Percentiles rank a stretch among this genome's conserved stretches.
These are phyloP conservation scores for Papilio glaucus DNA, from an alignment of 1,140 invertebrate genomes.

Conservation along the genomic window DNA sequence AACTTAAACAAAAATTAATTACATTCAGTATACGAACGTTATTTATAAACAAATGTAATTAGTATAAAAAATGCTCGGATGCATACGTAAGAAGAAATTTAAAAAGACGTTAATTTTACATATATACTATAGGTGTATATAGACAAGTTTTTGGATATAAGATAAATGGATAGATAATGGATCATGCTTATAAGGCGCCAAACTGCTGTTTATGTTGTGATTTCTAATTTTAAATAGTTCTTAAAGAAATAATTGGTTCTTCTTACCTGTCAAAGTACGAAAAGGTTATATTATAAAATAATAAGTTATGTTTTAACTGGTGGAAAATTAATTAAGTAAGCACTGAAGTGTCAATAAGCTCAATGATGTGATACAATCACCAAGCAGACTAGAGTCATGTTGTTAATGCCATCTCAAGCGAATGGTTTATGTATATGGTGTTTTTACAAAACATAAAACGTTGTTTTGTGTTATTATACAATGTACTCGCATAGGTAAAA, in stretches of 20 bases:
- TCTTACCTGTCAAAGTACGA: no score
- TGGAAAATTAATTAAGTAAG: no score
- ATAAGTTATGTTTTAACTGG: no score
- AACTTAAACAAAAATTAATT: constrained; percentile 3
- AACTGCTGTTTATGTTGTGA: no score
- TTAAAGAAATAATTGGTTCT: no score
- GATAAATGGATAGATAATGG: no score
- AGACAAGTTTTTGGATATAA: no score
- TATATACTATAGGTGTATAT: no score
- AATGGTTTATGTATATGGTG: background rate
- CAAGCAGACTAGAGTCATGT: background rate
- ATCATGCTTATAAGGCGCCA: no score
- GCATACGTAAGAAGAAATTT: background rate
- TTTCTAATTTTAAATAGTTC: no score
- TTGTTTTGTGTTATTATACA: constrained; percentile 29
- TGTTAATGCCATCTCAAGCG: background rate
- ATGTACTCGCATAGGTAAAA: constrained; percentile 60
- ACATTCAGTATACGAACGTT: background rate
- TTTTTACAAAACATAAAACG: constrained; percentile 19
- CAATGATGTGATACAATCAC: background rate
- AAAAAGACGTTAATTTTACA: background rate
- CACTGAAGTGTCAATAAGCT: background rate
- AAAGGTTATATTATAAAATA: no score
- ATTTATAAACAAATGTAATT: constrained; percentile 19
- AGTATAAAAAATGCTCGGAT: background rate